Evolutionary conservation across 2,113 vertebrate genomes (phyloP), one percentile per base, ranked within the genome.

Genomic region (Oryzias javanicus): DNA sequence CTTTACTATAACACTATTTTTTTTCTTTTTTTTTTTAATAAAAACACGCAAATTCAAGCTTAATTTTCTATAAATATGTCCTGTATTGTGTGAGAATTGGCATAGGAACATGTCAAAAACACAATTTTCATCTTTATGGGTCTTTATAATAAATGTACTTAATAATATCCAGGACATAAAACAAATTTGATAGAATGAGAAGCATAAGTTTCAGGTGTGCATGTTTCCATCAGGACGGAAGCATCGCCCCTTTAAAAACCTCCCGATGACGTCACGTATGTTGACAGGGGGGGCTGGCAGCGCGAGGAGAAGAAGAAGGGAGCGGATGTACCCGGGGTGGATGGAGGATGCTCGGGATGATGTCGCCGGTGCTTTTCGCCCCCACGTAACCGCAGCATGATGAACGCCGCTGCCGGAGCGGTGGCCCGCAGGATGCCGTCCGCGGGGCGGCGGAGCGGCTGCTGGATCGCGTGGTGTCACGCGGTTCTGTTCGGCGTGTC

Each of bases 401-500:
- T 88, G 4, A 74, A 72, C 80, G 80, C 85, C 1, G 81, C 83
- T 5, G 78, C 72, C 1, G 89, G 80, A 75, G 76, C 81, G 48
- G 51, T 78, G 2, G 78, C 54, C 63, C 79, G 82, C 62, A 72
- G 82, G 80, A 88, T 88, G 89, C 85, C 88, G 70, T 67, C 86
- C 20, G 59, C 64, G 53, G 80, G 73, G 45, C 82, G 86, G 82
- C 82, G 83, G 56, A 88, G 84, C 73, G 83, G 86, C 17, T 86
- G 90, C 78, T 90, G 89, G 89, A 80, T 84, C 18, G 90, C 89
- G 18, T 85, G 88, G 80, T 93, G 90, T 85, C 92, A 92, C 73
- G 86, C 89, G 71, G 52, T 66, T 22, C 89, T 93, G 58, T 80
- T 92, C 78, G 88, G 78, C 48, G 88, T 54, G 66, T 90, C 92